phyloP scores from a whole-genome alignment of 1,140 invertebrate species.

The Dolichoris vasculosae region DNA sequence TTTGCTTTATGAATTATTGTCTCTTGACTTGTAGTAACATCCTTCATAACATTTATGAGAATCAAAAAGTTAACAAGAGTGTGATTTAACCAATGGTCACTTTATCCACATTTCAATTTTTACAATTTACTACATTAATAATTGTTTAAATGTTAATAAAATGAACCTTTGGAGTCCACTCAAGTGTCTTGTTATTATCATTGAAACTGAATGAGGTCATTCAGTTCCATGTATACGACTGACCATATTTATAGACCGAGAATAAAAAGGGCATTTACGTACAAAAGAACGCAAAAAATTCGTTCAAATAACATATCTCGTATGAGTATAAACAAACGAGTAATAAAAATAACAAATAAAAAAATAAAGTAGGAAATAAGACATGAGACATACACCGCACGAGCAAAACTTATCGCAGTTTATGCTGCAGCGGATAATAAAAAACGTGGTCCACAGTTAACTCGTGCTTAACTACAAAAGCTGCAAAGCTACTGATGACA shows the following conservation, averaged over 20 bases:
- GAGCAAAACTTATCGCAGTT: slow-evolving; percentile 71
- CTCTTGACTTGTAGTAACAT: slow-evolving; percentile 50
- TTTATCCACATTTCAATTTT: slow-evolving; percentile 2
- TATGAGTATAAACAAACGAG: slow-evolving; percentile 56
- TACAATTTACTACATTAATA: slow-evolving; percentile 5
- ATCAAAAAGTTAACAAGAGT: background rate
- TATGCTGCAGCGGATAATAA: slow-evolving; percentile 68
- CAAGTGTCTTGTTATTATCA: slow-evolving; percentile 12
- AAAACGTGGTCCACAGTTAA: slow-evolving; percentile 68
- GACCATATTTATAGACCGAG: slow-evolving; percentile 46
- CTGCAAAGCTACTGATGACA: slow-evolving; percentile 73
- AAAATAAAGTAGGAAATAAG: slow-evolving; percentile 69
- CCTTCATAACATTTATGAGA: slow-evolving; percentile 39
- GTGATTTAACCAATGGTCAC: background rate
- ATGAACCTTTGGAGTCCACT: slow-evolving; percentile 16
- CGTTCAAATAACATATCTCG: slow-evolving; percentile 36
- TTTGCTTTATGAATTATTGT: slow-evolving; percentile 44
- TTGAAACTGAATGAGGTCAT: background rate
- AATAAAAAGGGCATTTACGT: slow-evolving; percentile 42
- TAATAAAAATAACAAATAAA: slow-evolving; percentile 60
- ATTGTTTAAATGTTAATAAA: background rate
- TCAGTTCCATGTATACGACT: slow-evolving; percentile 19
- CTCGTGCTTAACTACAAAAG: slow-evolving; percentile 74
- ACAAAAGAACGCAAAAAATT: slow-evolving; percentile 43
- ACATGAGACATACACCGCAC: slow-evolving; percentile 74